A percentile compares a stretch with the other conserved stretches of the same genome.
These are phyloP conservation scores for Mesaphorura yosii DNA, from an alignment of 1,140 invertebrate genomes.

Conservation along the genomic window DNA sequence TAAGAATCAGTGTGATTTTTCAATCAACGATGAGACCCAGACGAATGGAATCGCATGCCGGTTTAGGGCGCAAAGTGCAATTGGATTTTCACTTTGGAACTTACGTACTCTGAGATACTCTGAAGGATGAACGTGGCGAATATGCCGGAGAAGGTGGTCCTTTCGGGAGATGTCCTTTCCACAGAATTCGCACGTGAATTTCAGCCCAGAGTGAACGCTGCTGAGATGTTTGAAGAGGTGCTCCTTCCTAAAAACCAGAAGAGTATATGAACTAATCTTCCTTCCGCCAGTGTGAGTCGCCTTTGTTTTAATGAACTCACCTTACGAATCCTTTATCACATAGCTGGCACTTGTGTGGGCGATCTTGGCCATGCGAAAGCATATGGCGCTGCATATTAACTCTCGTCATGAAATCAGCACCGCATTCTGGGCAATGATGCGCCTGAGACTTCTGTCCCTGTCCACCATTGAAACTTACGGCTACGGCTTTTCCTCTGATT, in stretches of 20 bases:
- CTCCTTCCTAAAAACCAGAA: conserved; percentile 15
- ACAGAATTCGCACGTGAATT: conserved; percentile 29
- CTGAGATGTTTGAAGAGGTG: conserved; percentile 27
- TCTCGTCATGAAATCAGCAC: conserved; percentile 12
- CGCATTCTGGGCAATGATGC: conserved; percentile 19
- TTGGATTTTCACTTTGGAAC: no score
- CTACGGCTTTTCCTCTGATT: no score
- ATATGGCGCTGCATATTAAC: conserved; percentile 15
- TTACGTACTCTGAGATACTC: conserved; percentile 15
- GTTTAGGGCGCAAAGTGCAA: no score
- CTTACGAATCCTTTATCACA: conserved; percentile 23
- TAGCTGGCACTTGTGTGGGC: conserved; percentile 24
- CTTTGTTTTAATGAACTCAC: neutral
- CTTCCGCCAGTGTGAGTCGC: neutral
- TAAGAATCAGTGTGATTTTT: neutral
- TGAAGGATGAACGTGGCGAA: conserved; percentile 20
- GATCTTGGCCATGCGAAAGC: conserved; percentile 11
- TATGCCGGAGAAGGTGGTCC: conserved; percentile 30
- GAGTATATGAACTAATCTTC: neutral
- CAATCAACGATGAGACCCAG: neutral
- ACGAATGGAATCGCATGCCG: no score
- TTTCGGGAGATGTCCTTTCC: conserved; percentile 29
- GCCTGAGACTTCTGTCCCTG: neutral
- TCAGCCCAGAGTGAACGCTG: conserved; percentile 26
- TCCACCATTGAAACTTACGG: neutral